phyloP scores from a whole-genome alignment of 2,888 invertebrate genomes.

The Eurytoma californica region DNA sequence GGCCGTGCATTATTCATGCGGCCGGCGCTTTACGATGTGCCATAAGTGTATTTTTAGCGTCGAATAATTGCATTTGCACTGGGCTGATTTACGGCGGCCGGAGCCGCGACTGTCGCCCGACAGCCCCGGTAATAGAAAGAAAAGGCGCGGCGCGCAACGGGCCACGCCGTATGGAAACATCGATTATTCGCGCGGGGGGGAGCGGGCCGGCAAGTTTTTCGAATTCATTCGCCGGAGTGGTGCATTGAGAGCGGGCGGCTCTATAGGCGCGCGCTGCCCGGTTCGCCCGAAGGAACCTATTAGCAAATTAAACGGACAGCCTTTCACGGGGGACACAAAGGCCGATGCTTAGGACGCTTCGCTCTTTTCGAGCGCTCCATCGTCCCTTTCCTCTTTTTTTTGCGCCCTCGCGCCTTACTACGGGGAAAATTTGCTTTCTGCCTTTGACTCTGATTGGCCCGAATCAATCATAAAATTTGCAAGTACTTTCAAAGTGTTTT shows the following conservation, averaged over 20 bases:
- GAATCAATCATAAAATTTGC: background rate
- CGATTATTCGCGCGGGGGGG: background rate
- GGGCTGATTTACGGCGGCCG: background rate
- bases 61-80: constrained; percentile 10
- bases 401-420: background rate
- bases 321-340: constrained; percentile 47
- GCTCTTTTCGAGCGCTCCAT: background rate
- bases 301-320: constrained; percentile 57
- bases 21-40: background rate
- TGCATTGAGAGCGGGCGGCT: background rate
- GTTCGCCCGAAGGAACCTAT: constrained; percentile 48
- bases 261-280: background rate
- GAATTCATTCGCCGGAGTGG: constrained; percentile 33
- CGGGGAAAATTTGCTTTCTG: background rate
- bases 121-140: background rate
- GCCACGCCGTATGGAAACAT: background rate
- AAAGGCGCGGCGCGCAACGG: background rate
- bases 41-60: constrained; percentile 15
- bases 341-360: constrained; percentile 35
- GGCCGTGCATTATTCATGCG: constrained; percentile 13
- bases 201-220: constrained; percentile 1
- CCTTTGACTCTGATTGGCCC: background rate
- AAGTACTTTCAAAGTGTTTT: background rate
- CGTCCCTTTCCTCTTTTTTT: background rate
- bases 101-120: too few relatives aligned